Evolutionary conservation across 1,140 invertebrate species (phyloP), one percentile per base, ranked within the genome.

Genomic region (Copidosoma floridanum): DNA sequence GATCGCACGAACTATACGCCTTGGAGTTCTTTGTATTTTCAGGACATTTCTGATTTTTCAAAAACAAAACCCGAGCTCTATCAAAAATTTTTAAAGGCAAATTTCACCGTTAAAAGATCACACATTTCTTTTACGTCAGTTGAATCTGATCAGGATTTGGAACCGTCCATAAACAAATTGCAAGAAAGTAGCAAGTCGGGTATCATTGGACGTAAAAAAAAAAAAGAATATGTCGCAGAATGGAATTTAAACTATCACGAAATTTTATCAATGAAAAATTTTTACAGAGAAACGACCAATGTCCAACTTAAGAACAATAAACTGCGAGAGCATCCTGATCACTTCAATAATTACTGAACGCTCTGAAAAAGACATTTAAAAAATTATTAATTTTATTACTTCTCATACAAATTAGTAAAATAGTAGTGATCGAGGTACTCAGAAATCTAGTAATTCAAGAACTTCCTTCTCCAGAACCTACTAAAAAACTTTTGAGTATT

Each of bases 1-100:
- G 60, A 63, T 24, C 41, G 50, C 12, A 35, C 50, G 3, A 58
- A 62, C 35, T 65, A 65, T 35, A 41, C 56, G 18, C 48, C 41
- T 16, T 65, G 59, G 64, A 12, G 11, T n/a, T 3, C 56, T n/a
- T 18, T 65, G 7, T 62, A 43, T 44, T 24, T 44, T 14, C 16
- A 58, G 26, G 64, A 43, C 21, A 43, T 43, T 14, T 3, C 5
- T 24, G n/a, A 23, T 8, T 8, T 46, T 46, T 11, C n/a, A 23
- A 26, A 24, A 46, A 46, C 24, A 46, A 46, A 46, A 23, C 44
- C 23, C 1, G 23, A 46, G 12, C 5, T 46, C 11, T 46, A 26
- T 46, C 10, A 46, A 46, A 8, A 46, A 26, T 46, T 46, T 46
- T 14, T 14, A 46, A 46, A 23, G 5, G 21, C 21, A n/a, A 46